A percentile compares a stretch with the other conserved stretches of the same genome.
Conservation (phyloP, 2,113 vertebrate species). For the Ia io region DNA sequence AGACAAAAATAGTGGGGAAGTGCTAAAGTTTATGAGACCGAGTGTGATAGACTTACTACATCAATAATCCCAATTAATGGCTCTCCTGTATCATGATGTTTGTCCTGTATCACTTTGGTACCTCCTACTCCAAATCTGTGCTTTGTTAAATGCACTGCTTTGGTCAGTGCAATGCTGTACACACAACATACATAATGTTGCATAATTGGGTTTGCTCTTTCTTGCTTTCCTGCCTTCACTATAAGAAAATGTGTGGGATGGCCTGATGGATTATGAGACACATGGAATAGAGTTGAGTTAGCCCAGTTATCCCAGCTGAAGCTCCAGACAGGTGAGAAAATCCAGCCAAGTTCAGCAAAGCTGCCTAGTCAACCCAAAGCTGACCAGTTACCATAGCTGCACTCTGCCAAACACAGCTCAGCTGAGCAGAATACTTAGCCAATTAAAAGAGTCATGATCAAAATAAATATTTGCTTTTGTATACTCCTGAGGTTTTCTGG, state of each 20-base stretch:
- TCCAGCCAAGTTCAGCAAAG: not conserved
- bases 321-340: not conserved
- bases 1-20: not conserved
- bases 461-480: conserved; percentile 11
- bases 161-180: not conserved
- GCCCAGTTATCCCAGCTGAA: not conserved
- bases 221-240: not conserved
- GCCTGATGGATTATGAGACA: not conserved
- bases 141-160: not conserved
- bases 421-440: not conserved
- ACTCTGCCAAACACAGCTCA: not conserved
- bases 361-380: not conserved
- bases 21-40: not conserved
- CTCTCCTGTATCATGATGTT: not conserved
- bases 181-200: not conserved
- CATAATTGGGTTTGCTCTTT: not conserved
- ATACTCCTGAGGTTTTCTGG: not conserved
- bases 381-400: not conserved
- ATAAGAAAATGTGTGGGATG: not conserved
- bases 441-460: not conserved
- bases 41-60: not conserved
- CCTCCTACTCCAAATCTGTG: not conserved
- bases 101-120: not conserved
- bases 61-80: not conserved
- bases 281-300: not conserved